Percentiles rank a stretch among this genome's conserved stretches.
Conservation (phyloP, 2,797 vertebrate genomes). For the Tragelaphus eurycerus region DNA sequence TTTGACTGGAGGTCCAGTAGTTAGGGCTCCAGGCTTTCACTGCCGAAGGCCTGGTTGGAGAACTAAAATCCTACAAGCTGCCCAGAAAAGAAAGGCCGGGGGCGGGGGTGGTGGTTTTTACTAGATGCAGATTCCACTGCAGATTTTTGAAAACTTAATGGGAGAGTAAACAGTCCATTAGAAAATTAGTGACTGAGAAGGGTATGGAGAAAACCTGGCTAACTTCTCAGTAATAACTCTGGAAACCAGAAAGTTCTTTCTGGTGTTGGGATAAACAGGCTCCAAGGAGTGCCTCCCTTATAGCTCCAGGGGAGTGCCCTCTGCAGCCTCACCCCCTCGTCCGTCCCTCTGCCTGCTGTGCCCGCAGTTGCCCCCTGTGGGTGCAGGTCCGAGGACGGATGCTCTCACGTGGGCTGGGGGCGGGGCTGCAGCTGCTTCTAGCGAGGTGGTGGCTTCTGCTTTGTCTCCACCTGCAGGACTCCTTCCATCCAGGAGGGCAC, state of each 20-base stretch:
- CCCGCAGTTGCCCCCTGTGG: not conserved
- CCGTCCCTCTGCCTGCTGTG: not conserved
- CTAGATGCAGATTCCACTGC: not conserved
- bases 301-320: not conserved
- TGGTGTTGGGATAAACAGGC: not conserved
- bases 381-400: not conserved
- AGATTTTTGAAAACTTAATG: not conserved
- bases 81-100: not conserved
- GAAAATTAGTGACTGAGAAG: not conserved
- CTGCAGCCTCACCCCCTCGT: not conserved
- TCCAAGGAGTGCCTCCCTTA: not conserved
- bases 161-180: not conserved
- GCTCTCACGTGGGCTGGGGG: not conserved
- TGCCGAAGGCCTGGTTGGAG: not conserved
- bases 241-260: not conserved
- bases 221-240: not conserved
- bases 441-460: not conserved
- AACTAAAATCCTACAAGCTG: not conserved
- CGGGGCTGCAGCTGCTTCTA: not conserved
- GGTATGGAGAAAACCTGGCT: not conserved
- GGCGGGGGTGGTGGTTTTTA: not conserved
- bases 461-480: not conserved
- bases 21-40: not conserved
- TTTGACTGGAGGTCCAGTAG: not conserved
- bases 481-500: not conserved